Percentiles rank a stretch among this genome's conserved stretches.
These are phyloP conservation scores for Garra rufa DNA, from an alignment of 2,113 vertebrate species.

Conservation along the genomic window DNA sequence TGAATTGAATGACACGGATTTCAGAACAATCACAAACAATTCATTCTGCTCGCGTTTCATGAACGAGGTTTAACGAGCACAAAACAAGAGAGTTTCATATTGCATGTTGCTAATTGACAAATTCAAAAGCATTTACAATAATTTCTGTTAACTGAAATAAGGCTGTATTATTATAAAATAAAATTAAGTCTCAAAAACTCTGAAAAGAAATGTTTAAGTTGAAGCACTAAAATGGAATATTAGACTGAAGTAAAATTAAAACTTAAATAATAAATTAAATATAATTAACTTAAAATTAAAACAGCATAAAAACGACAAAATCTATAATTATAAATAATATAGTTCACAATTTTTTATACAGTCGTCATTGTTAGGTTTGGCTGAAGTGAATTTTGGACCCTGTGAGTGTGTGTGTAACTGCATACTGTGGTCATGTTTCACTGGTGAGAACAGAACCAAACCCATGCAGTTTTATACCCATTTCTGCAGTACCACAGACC, in stretches of 20 bases:
- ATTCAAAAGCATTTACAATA: neutral
- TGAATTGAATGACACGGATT: neutral
- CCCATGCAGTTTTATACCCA: constrained; percentile 84
- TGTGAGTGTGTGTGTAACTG: constrained; percentile 39
- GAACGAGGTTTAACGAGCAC: neutral
- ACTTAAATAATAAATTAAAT: too few species aligned
- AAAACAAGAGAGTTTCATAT: neutral
- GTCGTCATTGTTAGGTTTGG: neutral
- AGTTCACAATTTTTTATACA: neutral
- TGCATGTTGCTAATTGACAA: neutral
- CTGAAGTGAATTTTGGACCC: neutral
- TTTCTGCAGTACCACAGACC: constrained; percentile 79
- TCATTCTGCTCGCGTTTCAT: neutral
- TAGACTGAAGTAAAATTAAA: too few species aligned
- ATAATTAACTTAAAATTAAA: too few species aligned
- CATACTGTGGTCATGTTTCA: constrained; percentile 30
- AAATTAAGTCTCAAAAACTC: too few species aligned
- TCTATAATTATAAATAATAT: too few species aligned
- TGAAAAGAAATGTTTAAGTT: too few species aligned
- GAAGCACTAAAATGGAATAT: too few species aligned
- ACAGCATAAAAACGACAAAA: too few species aligned
- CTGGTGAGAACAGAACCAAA: constrained; percentile 72
- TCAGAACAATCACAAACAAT: neutral
- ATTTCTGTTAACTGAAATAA: too few species aligned
- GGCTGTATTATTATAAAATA: too few species aligned